Percentiles rank a stretch among this genome's conserved stretches.
Evolutionary conservation across 2,797 vertebrate genomes (phyloP).

Genomic region (Parotocinclus haroldoi): DNA sequence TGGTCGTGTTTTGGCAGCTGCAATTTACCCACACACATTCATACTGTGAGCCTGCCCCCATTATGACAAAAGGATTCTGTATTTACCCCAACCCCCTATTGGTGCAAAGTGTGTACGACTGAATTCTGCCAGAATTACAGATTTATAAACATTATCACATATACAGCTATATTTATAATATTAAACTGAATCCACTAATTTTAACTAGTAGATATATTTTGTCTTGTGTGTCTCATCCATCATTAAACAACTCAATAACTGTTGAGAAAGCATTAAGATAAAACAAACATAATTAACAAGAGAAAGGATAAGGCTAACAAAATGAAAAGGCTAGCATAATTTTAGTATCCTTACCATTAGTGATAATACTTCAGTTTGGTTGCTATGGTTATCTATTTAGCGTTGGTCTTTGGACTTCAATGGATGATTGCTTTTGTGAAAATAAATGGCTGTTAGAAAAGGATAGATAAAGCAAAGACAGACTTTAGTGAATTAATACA

Average conservation of each 20-base stretch:
- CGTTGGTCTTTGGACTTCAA: conserved; percentile 43
- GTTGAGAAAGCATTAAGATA: too few species aligned
- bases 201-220: too few species aligned
- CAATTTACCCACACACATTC: background rate
- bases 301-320: too few species aligned
- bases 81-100: background rate
- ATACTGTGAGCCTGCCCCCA: background rate
- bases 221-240: too few species aligned
- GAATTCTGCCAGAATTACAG: too few species aligned
- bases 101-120: too few species aligned
- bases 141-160: too few species aligned
- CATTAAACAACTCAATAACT: too few species aligned
- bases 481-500: conserved; percentile 68
- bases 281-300: too few species aligned
- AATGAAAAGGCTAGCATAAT: too few species aligned
- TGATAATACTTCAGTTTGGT: background rate
- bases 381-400: background rate
- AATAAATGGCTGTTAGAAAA: background rate
- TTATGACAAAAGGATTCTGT: background rate
- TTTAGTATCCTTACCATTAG: background rate
- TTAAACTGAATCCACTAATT: too few species aligned
- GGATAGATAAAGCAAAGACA: background rate
- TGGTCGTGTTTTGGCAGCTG: background rate
- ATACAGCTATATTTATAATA: too few species aligned
- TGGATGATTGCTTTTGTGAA: conserved; percentile 30